A percentile compares a stretch with the other conserved stretches of the same genome.
Evolutionary conservation across 2,113 vertebrate genomes (phyloP).

Genomic region (Ginglymostoma cirratum): DNA sequence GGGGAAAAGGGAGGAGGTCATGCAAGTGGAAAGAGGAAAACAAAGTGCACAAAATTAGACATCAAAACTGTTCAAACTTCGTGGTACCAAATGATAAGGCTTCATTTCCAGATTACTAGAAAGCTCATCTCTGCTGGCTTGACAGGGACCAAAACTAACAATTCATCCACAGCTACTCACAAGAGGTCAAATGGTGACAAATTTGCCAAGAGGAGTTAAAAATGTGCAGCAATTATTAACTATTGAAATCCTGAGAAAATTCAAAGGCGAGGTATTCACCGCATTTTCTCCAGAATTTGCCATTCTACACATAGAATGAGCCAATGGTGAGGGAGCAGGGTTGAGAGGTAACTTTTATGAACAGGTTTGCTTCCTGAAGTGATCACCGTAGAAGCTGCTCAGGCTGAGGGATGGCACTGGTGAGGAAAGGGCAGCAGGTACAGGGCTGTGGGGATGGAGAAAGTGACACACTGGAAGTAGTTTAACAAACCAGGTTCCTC

Average conservation of each 20-base stretch:
- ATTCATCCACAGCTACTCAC: not conserved
- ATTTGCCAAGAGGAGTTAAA: not conserved
- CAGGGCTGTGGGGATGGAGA: not conserved
- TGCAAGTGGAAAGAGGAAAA: constrained; percentile 43
- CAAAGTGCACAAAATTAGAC: constrained; percentile 71
- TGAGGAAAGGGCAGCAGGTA: too few species aligned
- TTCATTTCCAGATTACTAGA: not conserved
- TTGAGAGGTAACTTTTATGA: not conserved
- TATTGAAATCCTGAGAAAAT: not conserved
- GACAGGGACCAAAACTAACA: constrained; percentile 36
- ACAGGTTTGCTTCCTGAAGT: not conserved
- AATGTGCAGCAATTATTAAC: not conserved
- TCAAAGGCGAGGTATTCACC: not conserved
- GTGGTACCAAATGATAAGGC: not conserved
- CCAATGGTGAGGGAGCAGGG: not conserved
- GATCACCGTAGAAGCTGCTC: not conserved
- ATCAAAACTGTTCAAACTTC: constrained; percentile 43
- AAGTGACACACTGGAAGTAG: not conserved
- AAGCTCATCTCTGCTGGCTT: constrained; percentile 47
- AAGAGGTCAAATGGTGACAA: not conserved
- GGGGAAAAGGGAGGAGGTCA: not conserved
- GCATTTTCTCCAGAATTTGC: not conserved
- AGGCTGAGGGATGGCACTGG: not conserved
- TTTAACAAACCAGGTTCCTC: not conserved
- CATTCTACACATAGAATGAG: not conserved